Conservation (phyloP, 92 coral and sea anemone species). For the Montipora capitata region DNA sequence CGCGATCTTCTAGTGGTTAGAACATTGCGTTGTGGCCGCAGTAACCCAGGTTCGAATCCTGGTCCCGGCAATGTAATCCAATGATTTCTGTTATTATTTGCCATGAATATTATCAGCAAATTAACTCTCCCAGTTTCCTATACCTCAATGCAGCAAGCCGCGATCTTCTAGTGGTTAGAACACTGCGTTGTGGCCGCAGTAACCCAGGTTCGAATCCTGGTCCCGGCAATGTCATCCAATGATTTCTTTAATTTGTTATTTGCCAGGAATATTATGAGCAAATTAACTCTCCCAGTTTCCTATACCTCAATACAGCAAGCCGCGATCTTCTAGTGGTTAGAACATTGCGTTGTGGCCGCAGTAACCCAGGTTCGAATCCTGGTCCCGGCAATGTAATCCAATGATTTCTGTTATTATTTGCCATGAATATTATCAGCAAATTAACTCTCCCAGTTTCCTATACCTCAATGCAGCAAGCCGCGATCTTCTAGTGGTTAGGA, state of each 20-base stretch:
- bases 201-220: constrained; percentile 97
- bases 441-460: too few relatives aligned
- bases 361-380: constrained; percentile 94
- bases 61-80: constrained; percentile 71
- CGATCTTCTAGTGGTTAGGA: constrained; percentile 94
- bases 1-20: constrained; percentile 92
- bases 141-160: too few relatives aligned
- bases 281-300: too few relatives aligned
- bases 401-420: too few relatives aligned
- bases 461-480: constrained; percentile 47
- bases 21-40: constrained; percentile 94
- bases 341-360: constrained; percentile 94
- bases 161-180: constrained; percentile 93
- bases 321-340: constrained; percentile 92
- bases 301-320: constrained; percentile 5
- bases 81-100: too few relatives aligned
- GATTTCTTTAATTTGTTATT: too few relatives aligned
- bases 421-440: too few relatives aligned
- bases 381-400: constrained; percentile 71
- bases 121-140: too few relatives aligned
- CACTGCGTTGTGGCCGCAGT: constrained; percentile 95
- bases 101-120: too few relatives aligned
- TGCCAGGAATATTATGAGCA: too few relatives aligned
- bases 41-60: constrained; percentile 94
- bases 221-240: constrained; percentile 68